A percentile compares a stretch with the other conserved stretches of the same genome.
Conservation (phyloP, 2,888 invertebrate species). For the Scrobipalpa atriplicella region DNA sequence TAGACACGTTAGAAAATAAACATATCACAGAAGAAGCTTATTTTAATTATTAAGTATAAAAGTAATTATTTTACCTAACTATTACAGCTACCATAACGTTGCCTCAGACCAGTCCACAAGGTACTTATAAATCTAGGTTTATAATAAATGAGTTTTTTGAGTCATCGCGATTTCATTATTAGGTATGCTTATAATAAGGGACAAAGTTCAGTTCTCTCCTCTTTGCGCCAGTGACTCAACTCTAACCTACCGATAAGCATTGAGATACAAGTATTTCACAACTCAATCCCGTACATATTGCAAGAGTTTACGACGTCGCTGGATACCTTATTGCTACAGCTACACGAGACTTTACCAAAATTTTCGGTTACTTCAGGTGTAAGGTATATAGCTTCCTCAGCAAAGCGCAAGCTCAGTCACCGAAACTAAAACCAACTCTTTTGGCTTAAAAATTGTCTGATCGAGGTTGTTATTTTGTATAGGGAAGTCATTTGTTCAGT, state of each 20-base stretch:
- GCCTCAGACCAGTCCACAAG: not conserved
- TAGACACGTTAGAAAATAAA: constrained; percentile 22
- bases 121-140: not conserved
- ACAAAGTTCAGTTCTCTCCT: not conserved
- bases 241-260: constrained; percentile 27
- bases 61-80: not conserved
- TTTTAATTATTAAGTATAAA: constrained; percentile 6
- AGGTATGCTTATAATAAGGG: not conserved
- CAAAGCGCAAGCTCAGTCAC: no score
- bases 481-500: no score
- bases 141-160: constrained; percentile 3
- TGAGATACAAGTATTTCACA: constrained; percentile 14
- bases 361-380: no score
- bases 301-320: not conserved
- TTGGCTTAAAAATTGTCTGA: no score
- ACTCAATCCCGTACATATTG: not conserved
- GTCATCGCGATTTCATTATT: not conserved
- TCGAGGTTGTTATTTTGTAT: no score
- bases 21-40: constrained; percentile 23
- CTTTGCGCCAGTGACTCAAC: not conserved
- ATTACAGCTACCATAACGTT: not conserved
- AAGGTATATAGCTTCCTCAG: no score
- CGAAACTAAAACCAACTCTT: no score
- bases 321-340: not conserved
- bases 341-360: no score